Conservation (phyloP, 2,797 vertebrate species). For the Botia kubotai region DNA sequence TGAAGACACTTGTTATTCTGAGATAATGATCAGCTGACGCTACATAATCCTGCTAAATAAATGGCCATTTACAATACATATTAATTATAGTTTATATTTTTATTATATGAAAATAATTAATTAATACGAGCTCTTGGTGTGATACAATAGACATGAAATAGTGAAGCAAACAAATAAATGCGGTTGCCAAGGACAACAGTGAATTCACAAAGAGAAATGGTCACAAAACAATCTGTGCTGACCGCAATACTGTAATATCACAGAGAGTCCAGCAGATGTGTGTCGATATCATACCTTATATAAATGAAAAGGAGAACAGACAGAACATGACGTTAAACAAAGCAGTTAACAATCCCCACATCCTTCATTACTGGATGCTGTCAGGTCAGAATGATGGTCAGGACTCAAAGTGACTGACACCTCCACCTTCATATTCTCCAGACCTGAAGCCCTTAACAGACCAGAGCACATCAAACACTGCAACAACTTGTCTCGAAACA, state of each 20-base stretch:
- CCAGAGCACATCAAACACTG: not conserved
- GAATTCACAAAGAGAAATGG: not conserved
- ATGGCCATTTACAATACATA: not conserved
- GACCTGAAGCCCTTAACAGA: not conserved
- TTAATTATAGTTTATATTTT: not conserved
- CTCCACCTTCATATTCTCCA: slow-evolving; percentile 56
- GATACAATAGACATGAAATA: not conserved
- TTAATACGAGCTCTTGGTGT: not conserved
- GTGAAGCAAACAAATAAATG: not conserved
- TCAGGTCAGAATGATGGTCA: slow-evolving; percentile 7
- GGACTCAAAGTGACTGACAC: slow-evolving; percentile 24
- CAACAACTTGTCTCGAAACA: too few relatives aligned
- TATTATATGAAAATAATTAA: too few relatives aligned
- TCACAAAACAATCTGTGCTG: not conserved
- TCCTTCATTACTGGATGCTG: slow-evolving; percentile 20
- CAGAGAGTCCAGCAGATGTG: not conserved
- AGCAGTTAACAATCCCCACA: slow-evolving; percentile 2
- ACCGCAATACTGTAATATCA: not conserved
- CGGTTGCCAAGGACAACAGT: not conserved
- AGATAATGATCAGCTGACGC: not conserved
- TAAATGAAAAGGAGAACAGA: not conserved
- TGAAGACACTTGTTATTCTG: not conserved
- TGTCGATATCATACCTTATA: not conserved
- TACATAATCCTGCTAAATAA: not conserved
- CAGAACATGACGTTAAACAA: not conserved